Conservation (phyloP, 2,113 vertebrate genomes). For the Dolichallabes microphthalmus region DNA sequence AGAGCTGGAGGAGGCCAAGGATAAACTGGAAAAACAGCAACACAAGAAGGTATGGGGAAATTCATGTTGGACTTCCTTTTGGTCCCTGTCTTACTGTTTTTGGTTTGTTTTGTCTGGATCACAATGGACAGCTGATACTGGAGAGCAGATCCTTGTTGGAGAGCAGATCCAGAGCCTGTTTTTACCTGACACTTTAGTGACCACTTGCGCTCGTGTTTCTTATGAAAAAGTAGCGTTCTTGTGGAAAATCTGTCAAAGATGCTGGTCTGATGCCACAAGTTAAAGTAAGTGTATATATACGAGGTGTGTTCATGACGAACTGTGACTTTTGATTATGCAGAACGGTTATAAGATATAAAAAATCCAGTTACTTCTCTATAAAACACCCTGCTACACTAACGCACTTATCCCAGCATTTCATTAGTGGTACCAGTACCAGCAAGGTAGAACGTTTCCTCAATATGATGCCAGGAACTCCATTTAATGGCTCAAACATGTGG, state of each 20-base stretch:
- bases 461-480: too few species aligned
- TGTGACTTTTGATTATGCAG: too few species aligned
- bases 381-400: too few species aligned
- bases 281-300: not conserved
- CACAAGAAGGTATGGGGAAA: slow-evolving; percentile 72
- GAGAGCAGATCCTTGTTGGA: not conserved
- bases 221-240: too few species aligned
- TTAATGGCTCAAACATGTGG: too few species aligned
- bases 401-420: too few species aligned
- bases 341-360: too few species aligned
- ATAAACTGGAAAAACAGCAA: slow-evolving; percentile 91
- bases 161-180: not conserved
- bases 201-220: not conserved
- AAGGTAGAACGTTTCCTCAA: too few species aligned
- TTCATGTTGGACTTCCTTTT: not conserved
- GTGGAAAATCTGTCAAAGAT: not conserved
- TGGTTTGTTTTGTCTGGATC: not conserved
- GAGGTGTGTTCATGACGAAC: too few species aligned
- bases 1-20: slow-evolving; percentile 93
- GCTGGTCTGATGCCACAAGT: not conserved
- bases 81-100: not conserved
- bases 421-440: too few species aligned
- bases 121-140: not conserved
- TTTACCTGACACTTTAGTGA: not conserved
- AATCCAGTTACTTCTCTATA: too few species aligned